phyloP scores from a whole-genome alignment of 2,113 vertebrate species.

The Orcinus orca region DNA sequence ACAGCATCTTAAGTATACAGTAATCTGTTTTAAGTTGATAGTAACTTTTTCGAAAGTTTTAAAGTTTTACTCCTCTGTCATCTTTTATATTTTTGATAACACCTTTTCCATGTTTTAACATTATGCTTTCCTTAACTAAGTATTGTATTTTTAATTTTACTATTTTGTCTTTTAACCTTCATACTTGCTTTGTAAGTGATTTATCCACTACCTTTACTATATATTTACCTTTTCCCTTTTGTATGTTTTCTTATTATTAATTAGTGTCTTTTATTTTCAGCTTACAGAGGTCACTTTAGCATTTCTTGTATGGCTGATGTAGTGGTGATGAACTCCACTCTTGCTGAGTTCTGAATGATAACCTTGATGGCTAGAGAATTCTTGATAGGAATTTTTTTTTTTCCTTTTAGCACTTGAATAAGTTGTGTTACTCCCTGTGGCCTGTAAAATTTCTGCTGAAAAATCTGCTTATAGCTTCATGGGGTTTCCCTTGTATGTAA shows the following conservation, averaged over 20 bases:
- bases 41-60: not conserved
- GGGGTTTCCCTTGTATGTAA: not conserved
- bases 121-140: not conserved
- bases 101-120: not conserved
- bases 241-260: not conserved
- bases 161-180: not conserved
- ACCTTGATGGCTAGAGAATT: not conserved
- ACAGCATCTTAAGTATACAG: not conserved
- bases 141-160: not conserved
- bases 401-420: not conserved
- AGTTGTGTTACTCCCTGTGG: not conserved
- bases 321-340: not conserved
- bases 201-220: not conserved
- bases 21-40: not conserved
- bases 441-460: not conserved
- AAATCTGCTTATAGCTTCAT: not conserved
- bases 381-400: not conserved
- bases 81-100: not conserved
- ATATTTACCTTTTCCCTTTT: not conserved
- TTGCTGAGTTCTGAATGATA: not conserved
- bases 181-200: not conserved
- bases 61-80: not conserved
- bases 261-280: not conserved
- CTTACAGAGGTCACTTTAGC: no score
- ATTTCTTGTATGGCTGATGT: not conserved